These are phyloP conservation scores for Peromyscus leucopus DNA, from an alignment of 2,113 vertebrate genomes.

Conservation along the genomic window DNA sequence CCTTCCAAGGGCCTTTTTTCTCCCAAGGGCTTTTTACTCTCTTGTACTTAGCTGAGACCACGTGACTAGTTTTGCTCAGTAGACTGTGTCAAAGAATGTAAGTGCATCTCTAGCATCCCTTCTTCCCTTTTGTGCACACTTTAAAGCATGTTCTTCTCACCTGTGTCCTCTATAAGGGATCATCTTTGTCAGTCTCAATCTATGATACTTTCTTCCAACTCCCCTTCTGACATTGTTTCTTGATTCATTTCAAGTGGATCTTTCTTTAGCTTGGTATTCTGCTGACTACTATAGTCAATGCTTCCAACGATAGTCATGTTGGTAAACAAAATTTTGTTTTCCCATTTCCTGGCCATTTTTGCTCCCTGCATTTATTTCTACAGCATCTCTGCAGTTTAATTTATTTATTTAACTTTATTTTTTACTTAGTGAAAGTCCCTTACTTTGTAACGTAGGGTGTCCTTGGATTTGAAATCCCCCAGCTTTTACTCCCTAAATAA, in stretches of 20 bases:
- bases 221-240: neutral
- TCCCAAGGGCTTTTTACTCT: neutral
- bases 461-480: neutral
- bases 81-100: neutral
- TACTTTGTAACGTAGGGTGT: neutral
- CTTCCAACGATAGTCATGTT: neutral
- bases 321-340: neutral
- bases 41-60: neutral
- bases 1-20: neutral
- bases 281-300: neutral
- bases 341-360: neutral
- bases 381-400: neutral
- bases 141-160: neutral
- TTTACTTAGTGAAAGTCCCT: neutral
- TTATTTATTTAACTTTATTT: neutral
- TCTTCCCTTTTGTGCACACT: neutral
- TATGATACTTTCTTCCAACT: neutral
- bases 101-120: neutral
- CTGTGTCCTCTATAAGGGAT: neutral
- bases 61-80: neutral
- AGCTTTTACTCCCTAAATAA: neutral
- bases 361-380: neutral
- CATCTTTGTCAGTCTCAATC: neutral
- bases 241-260: neutral
- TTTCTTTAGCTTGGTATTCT: neutral